These are phyloP conservation scores for Notolepis coatsorum DNA, from an alignment of 2,797 vertebrate species.

Conservation along the genomic window DNA sequence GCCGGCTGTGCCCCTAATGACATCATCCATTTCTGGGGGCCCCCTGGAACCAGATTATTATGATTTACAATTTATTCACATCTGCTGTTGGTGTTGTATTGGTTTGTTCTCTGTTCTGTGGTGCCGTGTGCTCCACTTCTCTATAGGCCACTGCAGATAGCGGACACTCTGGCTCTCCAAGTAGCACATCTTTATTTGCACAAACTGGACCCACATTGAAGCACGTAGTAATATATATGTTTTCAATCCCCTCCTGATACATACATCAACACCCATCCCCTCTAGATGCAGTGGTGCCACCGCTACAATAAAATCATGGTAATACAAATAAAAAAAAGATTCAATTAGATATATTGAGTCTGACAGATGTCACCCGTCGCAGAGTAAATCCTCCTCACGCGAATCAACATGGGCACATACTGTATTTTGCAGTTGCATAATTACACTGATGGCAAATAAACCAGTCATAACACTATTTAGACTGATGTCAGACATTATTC, in stretches of 20 bases:
- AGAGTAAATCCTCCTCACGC: slow-evolving; percentile 25
- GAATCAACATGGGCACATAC: slow-evolving; percentile 24
- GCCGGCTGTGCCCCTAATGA: slow-evolving; percentile 78
- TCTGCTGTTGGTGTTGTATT: slow-evolving; percentile 73
- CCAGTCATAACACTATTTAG: background rate
- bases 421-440: slow-evolving; percentile 22
- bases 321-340: slow-evolving; percentile 32
- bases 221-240: too few species aligned
- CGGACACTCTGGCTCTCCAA: slow-evolving; percentile 28
- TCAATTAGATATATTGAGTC: slow-evolving; percentile 52
- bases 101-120: slow-evolving; percentile 59
- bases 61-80: slow-evolving; percentile 81
- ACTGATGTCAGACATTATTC: background rate
- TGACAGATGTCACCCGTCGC: slow-evolving; percentile 59
- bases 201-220: slow-evolving; percentile 39
- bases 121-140: slow-evolving; percentile 60
- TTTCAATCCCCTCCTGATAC: too few species aligned
- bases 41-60: slow-evolving; percentile 77
- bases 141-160: slow-evolving; percentile 37
- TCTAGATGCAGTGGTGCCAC: slow-evolving; percentile 23
- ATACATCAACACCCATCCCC: slow-evolving; percentile 49
- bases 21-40: slow-evolving; percentile 79
- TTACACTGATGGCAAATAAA: slow-evolving; percentile 25
- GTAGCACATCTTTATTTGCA: slow-evolving; percentile 27
- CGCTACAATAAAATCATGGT: slow-evolving; percentile 34